Conservation (phyloP, 2,113 vertebrate species). For the Phyllostomus discolor region DNA sequence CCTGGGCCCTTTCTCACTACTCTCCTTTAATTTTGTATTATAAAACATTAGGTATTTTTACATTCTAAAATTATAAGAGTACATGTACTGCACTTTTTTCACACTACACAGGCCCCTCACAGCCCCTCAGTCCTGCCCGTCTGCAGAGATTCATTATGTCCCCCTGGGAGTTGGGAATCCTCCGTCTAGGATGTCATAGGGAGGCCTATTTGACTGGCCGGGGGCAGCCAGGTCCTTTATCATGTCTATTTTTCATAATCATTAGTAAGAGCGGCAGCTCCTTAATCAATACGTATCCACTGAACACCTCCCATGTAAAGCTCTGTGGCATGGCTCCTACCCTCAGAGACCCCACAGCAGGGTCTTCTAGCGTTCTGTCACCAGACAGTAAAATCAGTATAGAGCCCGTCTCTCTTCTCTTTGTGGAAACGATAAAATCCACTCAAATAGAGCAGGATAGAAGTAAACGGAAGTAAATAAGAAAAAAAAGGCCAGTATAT, state of each 20-base stretch:
- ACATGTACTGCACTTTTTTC: not conserved
- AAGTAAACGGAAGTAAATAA: not conserved
- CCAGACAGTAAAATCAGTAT: not conserved
- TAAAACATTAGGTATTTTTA: not conserved
- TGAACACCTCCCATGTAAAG: not conserved
- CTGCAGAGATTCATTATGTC: not conserved
- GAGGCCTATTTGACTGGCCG: not conserved
- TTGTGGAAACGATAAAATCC: not conserved
- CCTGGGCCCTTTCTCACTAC: not conserved
- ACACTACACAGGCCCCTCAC: not conserved
- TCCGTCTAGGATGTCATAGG: not conserved
- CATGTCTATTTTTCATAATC: not conserved
- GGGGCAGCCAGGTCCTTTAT: not conserved
- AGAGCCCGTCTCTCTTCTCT: not conserved
- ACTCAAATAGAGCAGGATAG: not conserved
- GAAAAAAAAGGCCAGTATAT: not conserved
- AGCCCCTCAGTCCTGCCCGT: fast-evolving
- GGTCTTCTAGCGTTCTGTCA: not conserved
- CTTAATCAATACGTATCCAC: not conserved
- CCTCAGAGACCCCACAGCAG: not conserved
- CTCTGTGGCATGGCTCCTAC: not conserved
- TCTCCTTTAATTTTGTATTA: not conserved
- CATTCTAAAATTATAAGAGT: not conserved
- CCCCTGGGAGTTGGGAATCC: not conserved
- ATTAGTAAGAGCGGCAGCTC: not conserved